Conservation (phyloP, 2,888 invertebrate genomes). For the Mythimna albipuncta region DNA sequence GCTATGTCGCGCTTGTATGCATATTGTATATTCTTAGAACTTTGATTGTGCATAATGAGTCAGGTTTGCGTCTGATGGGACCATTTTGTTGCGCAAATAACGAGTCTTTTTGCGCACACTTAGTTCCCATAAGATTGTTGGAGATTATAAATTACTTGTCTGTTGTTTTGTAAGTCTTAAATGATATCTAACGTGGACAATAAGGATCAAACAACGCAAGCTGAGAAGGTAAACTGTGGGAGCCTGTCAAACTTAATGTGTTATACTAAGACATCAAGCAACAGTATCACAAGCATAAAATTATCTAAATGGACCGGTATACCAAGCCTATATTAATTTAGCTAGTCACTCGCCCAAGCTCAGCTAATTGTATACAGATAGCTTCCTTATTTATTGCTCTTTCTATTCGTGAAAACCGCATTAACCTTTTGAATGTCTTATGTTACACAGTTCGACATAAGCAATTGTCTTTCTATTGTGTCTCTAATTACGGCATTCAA, state of each 20-base stretch:
- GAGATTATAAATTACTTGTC: conserved; percentile 17
- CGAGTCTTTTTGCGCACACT: conserved; percentile 24
- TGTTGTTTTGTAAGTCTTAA: conserved; percentile 23
- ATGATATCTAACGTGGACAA: conserved; percentile 15
- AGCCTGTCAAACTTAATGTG: background rate
- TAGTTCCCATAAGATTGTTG: conserved; percentile 36
- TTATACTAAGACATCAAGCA: background rate
- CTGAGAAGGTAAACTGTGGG: conserved; percentile 23
- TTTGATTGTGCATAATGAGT: conserved; percentile 10
- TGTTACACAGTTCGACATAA: no score
- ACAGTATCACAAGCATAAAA: background rate
- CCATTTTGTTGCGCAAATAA: conserved; percentile 15
- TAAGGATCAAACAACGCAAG: background rate
- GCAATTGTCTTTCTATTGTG: no score
- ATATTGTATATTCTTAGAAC: background rate
- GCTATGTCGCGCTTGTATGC: background rate
- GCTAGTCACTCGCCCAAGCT: no score
- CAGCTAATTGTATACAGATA: no score
- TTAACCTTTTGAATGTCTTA: no score
- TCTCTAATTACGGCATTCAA: no score
- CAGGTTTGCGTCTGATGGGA: conserved; percentile 1
- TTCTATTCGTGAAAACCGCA: no score
- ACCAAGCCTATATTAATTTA: background rate
- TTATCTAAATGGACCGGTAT: background rate
- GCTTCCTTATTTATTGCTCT: no score